phyloP scores from a whole-genome alignment of 2,797 vertebrate genomes.

The Linurgus olivaceus region DNA sequence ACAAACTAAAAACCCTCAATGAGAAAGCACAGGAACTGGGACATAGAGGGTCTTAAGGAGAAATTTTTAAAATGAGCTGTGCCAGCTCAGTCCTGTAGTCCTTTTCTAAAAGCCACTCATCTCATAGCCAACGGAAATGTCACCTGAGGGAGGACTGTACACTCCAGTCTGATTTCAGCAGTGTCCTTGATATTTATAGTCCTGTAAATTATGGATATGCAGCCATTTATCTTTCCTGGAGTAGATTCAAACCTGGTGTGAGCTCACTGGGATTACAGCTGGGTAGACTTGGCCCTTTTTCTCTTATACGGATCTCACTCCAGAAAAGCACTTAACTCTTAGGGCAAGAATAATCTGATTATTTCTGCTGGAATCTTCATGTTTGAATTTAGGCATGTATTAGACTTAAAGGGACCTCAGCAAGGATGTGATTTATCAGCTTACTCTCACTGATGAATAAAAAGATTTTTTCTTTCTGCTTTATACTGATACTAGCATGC shows the following conservation, averaged over 20 bases:
- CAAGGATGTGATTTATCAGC: not conserved
- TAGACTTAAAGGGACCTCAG: not conserved
- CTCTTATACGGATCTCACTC: not conserved
- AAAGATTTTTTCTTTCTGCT: not conserved
- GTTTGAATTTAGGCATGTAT: not conserved
- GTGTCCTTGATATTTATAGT: slow-evolving; percentile 10
- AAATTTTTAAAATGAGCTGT: not conserved
- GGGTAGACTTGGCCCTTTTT: slow-evolving; percentile 18
- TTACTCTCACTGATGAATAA: not conserved
- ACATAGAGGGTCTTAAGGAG: not conserved
- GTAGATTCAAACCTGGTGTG: slow-evolving; percentile 8
- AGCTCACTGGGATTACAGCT: slow-evolving; percentile 17
- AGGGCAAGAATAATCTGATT: not conserved
- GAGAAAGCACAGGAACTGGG: not conserved
- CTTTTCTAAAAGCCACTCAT: not conserved
- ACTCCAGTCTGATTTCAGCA: slow-evolving; percentile 16
- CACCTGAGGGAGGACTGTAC: not conserved
- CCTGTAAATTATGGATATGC: not conserved
- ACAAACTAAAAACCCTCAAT: not conserved
- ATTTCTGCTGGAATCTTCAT: not conserved
- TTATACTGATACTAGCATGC: slow-evolving; percentile 43
- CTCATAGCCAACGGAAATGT: not conserved
- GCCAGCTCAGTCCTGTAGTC: not conserved
- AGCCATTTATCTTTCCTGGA: slow-evolving; percentile 45
- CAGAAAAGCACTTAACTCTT: slow-evolving; percentile 50